Evolutionary conservation across 2,113 vertebrate species (phyloP).

Genomic region (Trinectes maculatus): DNA sequence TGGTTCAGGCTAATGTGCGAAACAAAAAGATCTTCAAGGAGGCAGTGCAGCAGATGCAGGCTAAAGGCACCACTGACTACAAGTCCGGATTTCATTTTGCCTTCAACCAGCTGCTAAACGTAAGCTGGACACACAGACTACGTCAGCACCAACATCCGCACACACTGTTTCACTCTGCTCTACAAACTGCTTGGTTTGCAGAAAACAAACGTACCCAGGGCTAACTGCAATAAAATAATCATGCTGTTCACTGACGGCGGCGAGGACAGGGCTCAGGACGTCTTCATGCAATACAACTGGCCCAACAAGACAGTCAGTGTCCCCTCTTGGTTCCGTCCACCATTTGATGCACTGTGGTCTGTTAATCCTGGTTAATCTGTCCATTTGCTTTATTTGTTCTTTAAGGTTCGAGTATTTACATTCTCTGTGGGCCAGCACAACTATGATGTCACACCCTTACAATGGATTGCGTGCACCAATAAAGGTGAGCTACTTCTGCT

Average conservation of each 20-base stretch:
- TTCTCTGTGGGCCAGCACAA: constrained; percentile 99
- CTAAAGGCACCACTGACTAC: constrained; percentile 97
- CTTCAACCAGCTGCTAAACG: constrained; percentile 97
- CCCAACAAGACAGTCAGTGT: constrained; percentile 93
- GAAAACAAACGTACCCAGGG: constrained; percentile 93
- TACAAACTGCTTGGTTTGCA: constrained; percentile 29
- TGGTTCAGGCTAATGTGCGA: constrained; percentile 97
- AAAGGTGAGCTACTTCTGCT: constrained; percentile 85
- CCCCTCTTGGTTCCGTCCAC: neutral
- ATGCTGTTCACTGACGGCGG: constrained; percentile 99
- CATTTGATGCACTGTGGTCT: neutral
- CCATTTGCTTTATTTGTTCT: neutral
- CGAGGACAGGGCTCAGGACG: constrained; percentile 95
- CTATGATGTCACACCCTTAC: constrained; percentile 96
- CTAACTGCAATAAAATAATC: constrained; percentile 99
- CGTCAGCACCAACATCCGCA: neutral
- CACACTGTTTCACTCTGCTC: neutral
- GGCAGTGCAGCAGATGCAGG: constrained; percentile 94
- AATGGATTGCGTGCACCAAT: constrained; percentile 99
- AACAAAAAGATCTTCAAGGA: constrained; percentile 99
- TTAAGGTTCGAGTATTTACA: constrained; percentile 90
- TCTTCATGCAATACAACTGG: constrained; percentile 99
- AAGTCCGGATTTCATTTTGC: constrained; percentile 98
- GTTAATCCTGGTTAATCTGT: neutral
- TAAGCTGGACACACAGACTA: constrained; percentile 74